Evolutionary conservation across 2,113 vertebrate genomes (phyloP).

Genomic region (Motacilla alba): DNA sequence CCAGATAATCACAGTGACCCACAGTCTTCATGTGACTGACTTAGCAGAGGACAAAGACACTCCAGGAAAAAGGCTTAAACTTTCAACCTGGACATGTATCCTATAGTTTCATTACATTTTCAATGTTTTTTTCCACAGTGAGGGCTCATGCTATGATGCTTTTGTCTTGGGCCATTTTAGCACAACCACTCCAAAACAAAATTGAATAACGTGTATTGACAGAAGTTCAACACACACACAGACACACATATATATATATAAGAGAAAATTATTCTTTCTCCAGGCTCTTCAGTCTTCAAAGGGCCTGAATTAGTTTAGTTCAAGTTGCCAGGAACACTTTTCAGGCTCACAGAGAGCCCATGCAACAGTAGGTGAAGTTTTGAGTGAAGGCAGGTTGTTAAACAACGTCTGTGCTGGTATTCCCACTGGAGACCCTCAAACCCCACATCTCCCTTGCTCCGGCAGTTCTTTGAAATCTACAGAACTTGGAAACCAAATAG

Average conservation of each 20-base stretch:
- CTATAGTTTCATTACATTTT: not conserved
- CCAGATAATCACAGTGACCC: not conserved
- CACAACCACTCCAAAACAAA: not conserved
- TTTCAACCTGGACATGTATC: not conserved
- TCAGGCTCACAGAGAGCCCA: not conserved
- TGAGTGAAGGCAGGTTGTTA: not conserved
- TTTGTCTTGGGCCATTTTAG: not conserved
- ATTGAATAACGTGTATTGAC: accelerated
- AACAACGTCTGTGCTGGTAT: not conserved
- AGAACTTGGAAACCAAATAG: not conserved
- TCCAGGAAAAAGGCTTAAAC: not conserved
- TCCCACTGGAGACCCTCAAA: not conserved
- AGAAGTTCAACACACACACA: not conserved
- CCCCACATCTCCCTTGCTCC: not conserved
- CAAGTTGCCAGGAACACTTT: not conserved
- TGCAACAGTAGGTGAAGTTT: not conserved
- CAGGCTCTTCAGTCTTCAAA: not conserved
- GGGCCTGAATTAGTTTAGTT: not conserved
- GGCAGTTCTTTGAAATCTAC: not conserved
- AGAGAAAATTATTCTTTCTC: not conserved
- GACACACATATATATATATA: no score
- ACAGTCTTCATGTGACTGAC: not conserved
- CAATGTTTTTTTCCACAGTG: not conserved
- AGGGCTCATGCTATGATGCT: accelerated
- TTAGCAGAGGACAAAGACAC: not conserved